A percentile compares a stretch with the other conserved stretches of the same genome.
Evolutionary conservation across 2,888 invertebrate species (phyloP).

Genomic region (Tolmerus cingulatus): DNA sequence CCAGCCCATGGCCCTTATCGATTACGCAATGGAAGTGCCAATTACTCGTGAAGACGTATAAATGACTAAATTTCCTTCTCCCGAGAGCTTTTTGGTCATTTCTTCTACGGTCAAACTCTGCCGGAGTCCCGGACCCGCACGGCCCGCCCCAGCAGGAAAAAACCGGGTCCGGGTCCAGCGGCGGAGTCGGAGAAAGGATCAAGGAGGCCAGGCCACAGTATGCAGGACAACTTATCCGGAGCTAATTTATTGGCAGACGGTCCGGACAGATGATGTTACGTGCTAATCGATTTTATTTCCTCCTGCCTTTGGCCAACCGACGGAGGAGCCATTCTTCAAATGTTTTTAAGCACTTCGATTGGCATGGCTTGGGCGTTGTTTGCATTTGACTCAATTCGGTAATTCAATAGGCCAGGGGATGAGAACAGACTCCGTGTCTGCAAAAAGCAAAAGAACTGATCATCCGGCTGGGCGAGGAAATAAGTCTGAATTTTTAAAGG

Average conservation of each 20-base stretch:
- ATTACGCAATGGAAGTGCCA: slow-evolving; percentile 43
- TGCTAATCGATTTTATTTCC: slow-evolving; percentile 5
- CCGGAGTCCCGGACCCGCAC: not conserved
- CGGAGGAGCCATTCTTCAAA: not conserved
- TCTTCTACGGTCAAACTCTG: not conserved
- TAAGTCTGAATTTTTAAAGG: not conserved
- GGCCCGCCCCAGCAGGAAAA: not conserved
- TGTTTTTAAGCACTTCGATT: not conserved
- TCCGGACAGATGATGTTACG: not conserved
- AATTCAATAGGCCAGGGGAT: not conserved
- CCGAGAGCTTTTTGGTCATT: slow-evolving; percentile 3
- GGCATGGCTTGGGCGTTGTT: not conserved
- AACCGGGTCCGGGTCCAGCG: not conserved
- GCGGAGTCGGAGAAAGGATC: not conserved
- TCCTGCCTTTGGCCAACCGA: not conserved
- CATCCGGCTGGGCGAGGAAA: not conserved
- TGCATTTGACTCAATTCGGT: not conserved
- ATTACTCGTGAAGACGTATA: slow-evolving; percentile 38
- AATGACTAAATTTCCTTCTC: slow-evolving; percentile 27
- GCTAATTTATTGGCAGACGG: not conserved
- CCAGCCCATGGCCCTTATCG: slow-evolving; percentile 40
- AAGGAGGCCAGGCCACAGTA: not conserved
- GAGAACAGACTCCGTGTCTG: not conserved
- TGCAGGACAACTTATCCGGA: not conserved
- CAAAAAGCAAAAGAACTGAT: not conserved